Base-by-base conservation (phyloP, 2,888 invertebrate genomes). In the Galerucella nymphaeae region DNA sequence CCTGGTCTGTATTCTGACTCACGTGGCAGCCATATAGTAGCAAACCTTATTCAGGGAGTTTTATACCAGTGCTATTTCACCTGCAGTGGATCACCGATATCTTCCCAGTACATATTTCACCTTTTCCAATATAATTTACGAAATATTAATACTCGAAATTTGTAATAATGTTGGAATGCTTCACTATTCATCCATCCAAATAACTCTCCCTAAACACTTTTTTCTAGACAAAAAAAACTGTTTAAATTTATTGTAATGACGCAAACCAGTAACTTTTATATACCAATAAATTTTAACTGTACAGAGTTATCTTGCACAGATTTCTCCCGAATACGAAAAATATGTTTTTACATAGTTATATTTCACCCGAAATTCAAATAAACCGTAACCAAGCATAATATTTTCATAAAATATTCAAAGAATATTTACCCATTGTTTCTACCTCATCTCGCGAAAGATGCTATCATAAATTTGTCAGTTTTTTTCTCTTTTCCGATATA, bases 401-500 rank as follows among this genome's bases (percentile, higher is more conserved):
- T 62, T 42, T 42, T 18, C 38, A 11, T 48, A 53, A 65, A 65
- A 65, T 23, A n/a, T 38, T 38, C n/a, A 53, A 38, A 53, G 16
- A 65, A 50, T 53, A 65, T 65, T 38, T 23, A 57, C 50, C 58
- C 50, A 72, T 68, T 67, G 66, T 67, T 71, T 67, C 63, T 68
- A 66, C 50, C 16, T 73, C 23, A 57, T 70, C 16, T 57, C 13
- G 57, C 65, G 50, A 68, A 67, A 23, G 30, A 14, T 53, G 59
- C 20, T 57, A 59, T 66, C 64, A 71, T 73, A 73, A 73, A 38
- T 38, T 38, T 30, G 8, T 30, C 30, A 30, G 30, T 30, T 30
- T 30, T 38, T 74, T 75, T 62, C 75, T 77, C 77, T 77, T 76
- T 78, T 77, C 71, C 76, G 78, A 79, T 80, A 79, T 79, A 79